Base-by-base conservation (phyloP, 2,888 invertebrate genomes). In the Lochmaea crataegi region DNA sequence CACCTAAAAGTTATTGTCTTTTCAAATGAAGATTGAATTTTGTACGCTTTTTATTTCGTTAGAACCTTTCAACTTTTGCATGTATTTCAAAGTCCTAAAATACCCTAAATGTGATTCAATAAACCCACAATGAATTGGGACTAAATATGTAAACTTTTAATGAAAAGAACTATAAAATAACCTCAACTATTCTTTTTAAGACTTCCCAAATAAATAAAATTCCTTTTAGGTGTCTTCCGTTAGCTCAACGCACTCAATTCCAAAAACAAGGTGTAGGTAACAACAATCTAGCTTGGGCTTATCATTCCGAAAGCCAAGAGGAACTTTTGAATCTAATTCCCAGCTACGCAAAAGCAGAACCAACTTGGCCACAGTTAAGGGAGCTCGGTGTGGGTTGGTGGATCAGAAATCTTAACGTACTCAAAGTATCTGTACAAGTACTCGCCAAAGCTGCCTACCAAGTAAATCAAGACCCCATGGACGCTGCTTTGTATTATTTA, bases 271-370 rank as follows among this genome's bases (percentile, higher is more conserved):
- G 96, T 26, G 93, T 96, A 1, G 94, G 94, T 48, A 94, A 93
- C 11, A 94, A 97, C 80, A 96, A 98, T 87, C 90, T 99, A 22
- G 98, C 98, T 3, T 99, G 99, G 99, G 99, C 99, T 0, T 99
- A 96, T 88, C 99, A 99, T 87, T 99, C 99, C 0, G 99, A 99
- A 87, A 95, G 97, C 22, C 97, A 98, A 85, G 98, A 98, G 82
- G 99, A 99, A 85, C 88, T 99, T 70, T 87, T 99, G 14, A 93
- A 94, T 72, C 88, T 97, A 65, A 93, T 97, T 78, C 98, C 99
- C 0, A 94, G 94, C 0, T 96, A 94, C 80, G 91, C 93, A 0
- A 96, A 96, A 85, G 93, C 93, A 1, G 93, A 93, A 81, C 92
- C 94, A 0, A 94, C 93, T 63, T 99, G 99, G 99, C 89, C 91